Evolutionary conservation across 2,888 invertebrate species (phyloP).

Genomic region (Melanchra persicariae): DNA sequence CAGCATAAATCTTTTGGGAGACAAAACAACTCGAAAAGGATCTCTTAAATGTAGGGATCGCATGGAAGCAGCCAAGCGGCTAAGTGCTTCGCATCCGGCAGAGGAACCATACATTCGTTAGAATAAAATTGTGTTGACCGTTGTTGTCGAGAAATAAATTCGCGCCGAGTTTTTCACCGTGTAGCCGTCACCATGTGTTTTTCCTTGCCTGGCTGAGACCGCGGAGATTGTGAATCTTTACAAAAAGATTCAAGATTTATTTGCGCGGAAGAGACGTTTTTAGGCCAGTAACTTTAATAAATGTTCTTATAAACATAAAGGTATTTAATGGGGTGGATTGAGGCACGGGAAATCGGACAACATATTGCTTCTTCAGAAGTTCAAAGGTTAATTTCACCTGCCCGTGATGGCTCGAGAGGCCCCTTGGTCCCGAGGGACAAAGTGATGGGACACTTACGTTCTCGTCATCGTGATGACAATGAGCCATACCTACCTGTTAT

Average conservation of each 20-base stretch:
- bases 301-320: constrained; percentile 30
- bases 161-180: constrained; percentile 39
- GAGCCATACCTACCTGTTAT: neutral
- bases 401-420: constrained; percentile 13
- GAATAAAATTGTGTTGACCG: constrained; percentile 64
- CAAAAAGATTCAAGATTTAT: constrained; percentile 54
- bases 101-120: constrained; percentile 63
- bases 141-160: constrained; percentile 62
- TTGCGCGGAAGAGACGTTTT: constrained; percentile 26
- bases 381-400: constrained; percentile 24
- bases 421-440: neutral
- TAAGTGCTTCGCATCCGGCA: constrained; percentile 68
- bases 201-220: constrained; percentile 30
- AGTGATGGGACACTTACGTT: constrained; percentile 6
- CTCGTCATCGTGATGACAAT: constrained; percentile 1
- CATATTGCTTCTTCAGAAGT: constrained; percentile 19
- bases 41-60: constrained; percentile 65
- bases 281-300: constrained; percentile 29
- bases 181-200: constrained; percentile 44
- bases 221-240: constrained; percentile 50
- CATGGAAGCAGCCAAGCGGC: constrained; percentile 50
- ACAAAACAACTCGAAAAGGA: constrained; percentile 62
- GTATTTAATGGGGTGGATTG: constrained; percentile 40
- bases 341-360: neutral
- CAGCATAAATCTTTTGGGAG: constrained; percentile 62